Base-by-base conservation (phyloP, 2,888 invertebrate species). In the Drosophila koepferae region DNA sequence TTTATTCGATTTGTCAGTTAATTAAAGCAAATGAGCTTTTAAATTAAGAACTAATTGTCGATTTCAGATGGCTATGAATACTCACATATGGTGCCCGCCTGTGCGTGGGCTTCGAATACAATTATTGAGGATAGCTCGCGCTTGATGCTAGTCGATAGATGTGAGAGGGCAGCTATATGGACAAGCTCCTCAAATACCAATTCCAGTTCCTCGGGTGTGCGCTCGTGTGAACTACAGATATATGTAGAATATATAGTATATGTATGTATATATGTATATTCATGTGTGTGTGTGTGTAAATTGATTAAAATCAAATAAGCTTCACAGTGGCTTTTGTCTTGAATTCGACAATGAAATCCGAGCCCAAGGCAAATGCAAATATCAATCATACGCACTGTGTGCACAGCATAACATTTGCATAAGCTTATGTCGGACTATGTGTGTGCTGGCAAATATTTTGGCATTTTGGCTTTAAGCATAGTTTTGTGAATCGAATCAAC, bases 101-200 rank as follows among this genome's bases (percentile, higher is more conserved):
- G 95, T 41, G 95, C 94, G 93, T 97, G 96, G 46, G 96, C 95
- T 93, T 97, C 97, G 92, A 97, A 97, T 84, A 96, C 95, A 72
- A 97, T 95, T 63, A 97, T 96, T 68, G 95, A 95, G 49, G 97
- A 96, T 79, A 97, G 93, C 93, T 97, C 97, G 71, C 96, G 94
- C 92, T 97, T 97, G 73, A 97, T 96, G 88, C 96, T 96, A 83
- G 96, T 96, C 72, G 96, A 96, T 64, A 97, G 94, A 93, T 97
- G 97, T 8, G 96, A 95, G 70, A 97, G 94, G 18, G 97, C 97
- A 86, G 96, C 96, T 85, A 97, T 96, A 91, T 97, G 96, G 74
- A 97, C 94, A 60, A 97, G 94, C 91, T 97, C 97, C 89, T 97
- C 97, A 91, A 96, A 97, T 77, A 97, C 97, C 74, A 96, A 94